Evolutionary conservation across 2,888 invertebrate genomes (phyloP), one percentile per base, ranked within the genome.

Genomic region (Plagodis dolabraria): DNA sequence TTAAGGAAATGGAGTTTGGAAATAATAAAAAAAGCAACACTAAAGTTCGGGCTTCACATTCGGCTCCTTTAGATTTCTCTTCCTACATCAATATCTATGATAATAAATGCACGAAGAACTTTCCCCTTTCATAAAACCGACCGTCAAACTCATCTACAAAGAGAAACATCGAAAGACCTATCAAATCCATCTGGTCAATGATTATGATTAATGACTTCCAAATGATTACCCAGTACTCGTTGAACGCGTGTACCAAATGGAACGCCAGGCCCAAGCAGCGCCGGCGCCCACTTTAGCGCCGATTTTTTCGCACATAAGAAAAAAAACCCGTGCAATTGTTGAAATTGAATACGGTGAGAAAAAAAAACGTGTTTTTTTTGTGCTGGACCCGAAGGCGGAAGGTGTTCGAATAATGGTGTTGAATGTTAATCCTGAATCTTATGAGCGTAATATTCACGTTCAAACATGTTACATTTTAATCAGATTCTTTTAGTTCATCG

Each of bases 191-290:
- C 56, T 65, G 69, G 73, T 75, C 72, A 71, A 65, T 69, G 70
- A 72, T 74, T 61, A 72, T 75, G 75, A 78, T 74, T 72, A 76
- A 80, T 77, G 75, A 70, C 51, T 78, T 70, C 71, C 66, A 70
- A 68, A 69, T 33, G 11, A 38, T 34, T 33, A 46, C 46, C 9
- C 33, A 40, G 38, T 40, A 46, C 44, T 8, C 9, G 33, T n/a
- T 11, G 12, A n/a, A 40, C 6, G 38, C 34, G 12, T 11, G 34
- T 54, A 22, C 22, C 22, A 22, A 65, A 63, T 54, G 52, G 57
- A 48, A 57, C 49, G 58, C 44, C 44, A 53, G 64, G 47, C 47
- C 50, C 42, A 44, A 47, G 38, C 48, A 45, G 61, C 63, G 57
- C 57, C 47, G 55, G 63, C 64, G 67, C 59, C 58, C 57, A n/a